Percentiles rank a stretch among this genome's conserved stretches.
phyloP scores from a whole-genome alignment of 2,888 invertebrate species.

The Pecten maximus region DNA sequence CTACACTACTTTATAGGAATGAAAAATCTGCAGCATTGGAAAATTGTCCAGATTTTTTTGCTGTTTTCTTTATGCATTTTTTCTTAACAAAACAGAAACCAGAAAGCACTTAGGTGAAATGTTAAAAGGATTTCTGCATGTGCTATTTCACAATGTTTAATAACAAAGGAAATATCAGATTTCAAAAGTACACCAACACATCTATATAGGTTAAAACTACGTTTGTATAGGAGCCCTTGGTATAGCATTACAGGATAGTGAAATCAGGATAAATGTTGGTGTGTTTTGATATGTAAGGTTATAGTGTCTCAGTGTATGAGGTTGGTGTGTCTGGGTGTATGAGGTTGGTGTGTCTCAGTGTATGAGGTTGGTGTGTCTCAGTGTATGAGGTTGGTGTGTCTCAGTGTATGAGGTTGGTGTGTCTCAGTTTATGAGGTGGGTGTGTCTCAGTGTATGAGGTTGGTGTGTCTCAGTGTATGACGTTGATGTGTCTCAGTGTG shows the following conservation, averaged over 20 bases:
- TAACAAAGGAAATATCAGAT: constrained; percentile 1
- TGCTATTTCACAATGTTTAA: background rate
- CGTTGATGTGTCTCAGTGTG: no score
- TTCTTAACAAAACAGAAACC: background rate
- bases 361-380: no score
- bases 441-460: no score
- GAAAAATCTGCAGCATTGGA: background rate
- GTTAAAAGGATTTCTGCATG: background rate
- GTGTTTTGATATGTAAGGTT: no score
- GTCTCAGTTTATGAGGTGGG: no score
- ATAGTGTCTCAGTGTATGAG: no score
- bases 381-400: no score
- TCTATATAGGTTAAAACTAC: background rate
- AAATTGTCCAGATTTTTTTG: background rate
- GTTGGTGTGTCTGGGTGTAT: no score
- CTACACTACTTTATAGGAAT: background rate
- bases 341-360: no score
- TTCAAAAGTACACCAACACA: background rate
- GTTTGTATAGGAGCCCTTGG: background rate
- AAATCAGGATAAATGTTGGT: background rate
- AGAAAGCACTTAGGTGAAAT: background rate
- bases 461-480: no score
- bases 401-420: no score
- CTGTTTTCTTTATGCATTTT: background rate
- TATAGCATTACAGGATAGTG: background rate